phyloP scores from a whole-genome alignment of 2,113 vertebrate genomes.

The Pseudorhombus dupliciocellatus region DNA sequence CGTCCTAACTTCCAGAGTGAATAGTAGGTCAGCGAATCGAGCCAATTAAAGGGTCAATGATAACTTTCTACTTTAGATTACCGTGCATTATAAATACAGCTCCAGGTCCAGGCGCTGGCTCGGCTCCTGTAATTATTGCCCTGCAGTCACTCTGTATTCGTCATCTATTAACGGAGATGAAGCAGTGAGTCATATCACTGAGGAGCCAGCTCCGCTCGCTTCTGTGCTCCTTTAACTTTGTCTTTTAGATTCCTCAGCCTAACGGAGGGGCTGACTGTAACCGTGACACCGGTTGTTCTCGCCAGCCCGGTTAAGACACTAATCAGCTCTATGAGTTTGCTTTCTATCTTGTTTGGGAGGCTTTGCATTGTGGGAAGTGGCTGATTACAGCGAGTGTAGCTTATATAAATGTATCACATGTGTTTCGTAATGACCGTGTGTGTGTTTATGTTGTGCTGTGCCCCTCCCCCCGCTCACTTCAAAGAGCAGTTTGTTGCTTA shows the following conservation, averaged over 20 bases:
- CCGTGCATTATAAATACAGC: not conserved
- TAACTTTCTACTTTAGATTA: not conserved
- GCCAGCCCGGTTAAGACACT: slow-evolving; percentile 4
- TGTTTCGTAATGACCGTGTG: slow-evolving; percentile 34
- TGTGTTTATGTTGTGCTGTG: slow-evolving; percentile 46
- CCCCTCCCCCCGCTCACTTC: slow-evolving; percentile 4
- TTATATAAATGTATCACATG: slow-evolving; percentile 69
- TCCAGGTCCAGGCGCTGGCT: not conserved
- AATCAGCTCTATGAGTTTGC: slow-evolving; percentile 9
- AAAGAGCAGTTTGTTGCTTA: slow-evolving; percentile 46
- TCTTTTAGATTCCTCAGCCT: not conserved
- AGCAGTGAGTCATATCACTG: slow-evolving; percentile 64
- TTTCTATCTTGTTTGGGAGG: not conserved
- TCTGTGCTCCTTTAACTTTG: not conserved
- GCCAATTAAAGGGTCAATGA: not conserved
- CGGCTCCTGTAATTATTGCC: slow-evolving; percentile 58
- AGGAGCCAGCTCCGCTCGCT: not conserved
- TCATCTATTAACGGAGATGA: slow-evolving; percentile 66
- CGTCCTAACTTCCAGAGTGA: not conserved
- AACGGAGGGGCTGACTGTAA: not conserved
- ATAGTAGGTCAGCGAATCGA: not conserved
- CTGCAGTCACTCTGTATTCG: slow-evolving; percentile 51
- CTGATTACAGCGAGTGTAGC: slow-evolving; percentile 43
- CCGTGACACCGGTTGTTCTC: not conserved
- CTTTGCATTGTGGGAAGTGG: slow-evolving; percentile 12